Evolutionary conservation across 2,888 invertebrate genomes (phyloP).

Genomic region (Megalurothrips usitatus): DNA sequence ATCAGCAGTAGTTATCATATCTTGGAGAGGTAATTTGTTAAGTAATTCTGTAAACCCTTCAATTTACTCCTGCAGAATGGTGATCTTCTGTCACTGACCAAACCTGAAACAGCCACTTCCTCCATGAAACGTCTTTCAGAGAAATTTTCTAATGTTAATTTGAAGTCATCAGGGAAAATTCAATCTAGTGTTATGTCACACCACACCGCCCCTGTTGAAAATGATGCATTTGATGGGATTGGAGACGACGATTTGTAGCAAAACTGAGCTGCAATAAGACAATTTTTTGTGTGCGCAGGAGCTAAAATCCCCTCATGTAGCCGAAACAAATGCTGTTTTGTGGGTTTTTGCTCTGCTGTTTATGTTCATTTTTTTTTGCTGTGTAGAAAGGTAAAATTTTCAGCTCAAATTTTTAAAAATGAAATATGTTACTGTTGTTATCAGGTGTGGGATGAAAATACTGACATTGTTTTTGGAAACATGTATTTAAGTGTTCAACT

Average conservation of each 20-base stretch:
- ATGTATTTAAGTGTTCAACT: no score
- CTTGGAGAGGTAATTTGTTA: no score
- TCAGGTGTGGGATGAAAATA: no score
- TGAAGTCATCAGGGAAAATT: slow-evolving; percentile 36
- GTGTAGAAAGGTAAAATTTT: background rate
- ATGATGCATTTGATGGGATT: slow-evolving; percentile 91
- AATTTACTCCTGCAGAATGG: slow-evolving; percentile 50
- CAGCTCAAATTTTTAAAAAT: background rate
- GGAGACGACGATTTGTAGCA: slow-evolving; percentile 82
- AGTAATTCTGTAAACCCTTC: no score
- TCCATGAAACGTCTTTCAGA: slow-evolving; percentile 71
- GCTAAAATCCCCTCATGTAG: background rate
- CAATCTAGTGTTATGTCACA: background rate
- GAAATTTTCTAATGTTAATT: slow-evolving; percentile 53
- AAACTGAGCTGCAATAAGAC: background rate
- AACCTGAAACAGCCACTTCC: slow-evolving; percentile 60
- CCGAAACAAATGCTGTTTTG: background rate
- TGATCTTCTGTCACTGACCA: slow-evolving; percentile 50
- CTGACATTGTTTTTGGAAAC: no score
- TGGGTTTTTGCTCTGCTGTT: background rate
- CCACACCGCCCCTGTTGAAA: slow-evolving; percentile 57
- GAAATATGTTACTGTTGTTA: background rate
- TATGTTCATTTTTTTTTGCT: background rate
- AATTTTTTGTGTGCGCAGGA: background rate
- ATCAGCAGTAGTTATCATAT: slow-evolving; percentile 36